Evolutionary conservation across 2,113 vertebrate species (phyloP).

Genomic region (human (Homo sapiens)): DNA sequence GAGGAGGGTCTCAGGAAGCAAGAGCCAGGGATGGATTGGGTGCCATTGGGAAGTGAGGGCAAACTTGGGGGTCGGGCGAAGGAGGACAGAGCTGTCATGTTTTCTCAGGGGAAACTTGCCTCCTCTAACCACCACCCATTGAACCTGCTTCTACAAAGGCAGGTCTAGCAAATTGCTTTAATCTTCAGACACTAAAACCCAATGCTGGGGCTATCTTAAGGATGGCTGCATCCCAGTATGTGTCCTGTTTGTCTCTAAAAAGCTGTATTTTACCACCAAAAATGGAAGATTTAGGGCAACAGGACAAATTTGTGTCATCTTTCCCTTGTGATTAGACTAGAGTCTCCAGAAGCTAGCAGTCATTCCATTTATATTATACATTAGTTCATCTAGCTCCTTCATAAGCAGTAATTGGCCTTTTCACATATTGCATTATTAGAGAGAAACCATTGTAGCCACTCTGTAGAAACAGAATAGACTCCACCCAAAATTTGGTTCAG

Average conservation of each 20-base stretch:
- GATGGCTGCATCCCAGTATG: not conserved
- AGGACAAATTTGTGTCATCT: not conserved
- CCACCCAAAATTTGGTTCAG: not conserved
- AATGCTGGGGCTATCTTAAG: not conserved
- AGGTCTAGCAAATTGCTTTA: not conserved
- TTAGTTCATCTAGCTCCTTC: not conserved
- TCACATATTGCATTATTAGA: not conserved
- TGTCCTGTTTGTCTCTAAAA: not conserved
- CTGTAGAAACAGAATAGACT: not conserved
- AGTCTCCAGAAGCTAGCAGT: not conserved
- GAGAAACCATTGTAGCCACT: not conserved
- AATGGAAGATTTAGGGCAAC: not conserved
- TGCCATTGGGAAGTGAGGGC: no score
- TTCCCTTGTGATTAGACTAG: not conserved
- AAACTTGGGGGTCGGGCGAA: not conserved
- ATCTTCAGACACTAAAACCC: not conserved
- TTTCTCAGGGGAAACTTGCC: conserved; percentile 22
- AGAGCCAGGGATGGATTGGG: not conserved
- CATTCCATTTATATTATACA: not conserved
- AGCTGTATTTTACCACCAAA: not conserved
- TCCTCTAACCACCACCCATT: not conserved
- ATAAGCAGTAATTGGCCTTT: not conserved
- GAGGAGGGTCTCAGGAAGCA: not conserved
- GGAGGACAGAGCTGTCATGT: not conserved
- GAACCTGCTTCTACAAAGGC: not conserved